A percentile compares a stretch with the other conserved stretches of the same genome.
Conservation (phyloP, 2,113 vertebrate species). For the Cephalopterus ornatus region DNA sequence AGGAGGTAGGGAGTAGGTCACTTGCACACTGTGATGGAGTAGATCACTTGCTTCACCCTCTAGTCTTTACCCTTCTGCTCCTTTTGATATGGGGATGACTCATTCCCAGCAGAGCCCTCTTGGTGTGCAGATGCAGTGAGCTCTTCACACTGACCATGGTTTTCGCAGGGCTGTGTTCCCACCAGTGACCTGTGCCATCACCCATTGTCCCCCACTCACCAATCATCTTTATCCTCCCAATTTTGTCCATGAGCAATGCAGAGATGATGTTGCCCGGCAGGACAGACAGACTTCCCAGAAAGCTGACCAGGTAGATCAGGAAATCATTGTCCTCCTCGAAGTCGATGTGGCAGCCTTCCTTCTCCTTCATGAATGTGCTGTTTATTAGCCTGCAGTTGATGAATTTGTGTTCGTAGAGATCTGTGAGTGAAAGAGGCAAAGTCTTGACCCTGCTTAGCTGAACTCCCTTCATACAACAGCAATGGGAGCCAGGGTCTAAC, state of each 20-base stretch:
- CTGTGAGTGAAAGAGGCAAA: constrained; percentile 63
- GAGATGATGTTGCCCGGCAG: constrained; percentile 96
- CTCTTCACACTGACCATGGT: neutral
- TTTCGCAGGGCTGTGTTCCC: neutral
- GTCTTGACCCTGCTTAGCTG: neutral
- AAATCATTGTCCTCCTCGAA: constrained; percentile 94
- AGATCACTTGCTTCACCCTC: neutral
- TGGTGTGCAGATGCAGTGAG: accelerated
- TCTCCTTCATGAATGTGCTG: constrained; percentile 80
- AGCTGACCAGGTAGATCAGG: constrained; percentile 95
- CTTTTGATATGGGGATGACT: neutral
- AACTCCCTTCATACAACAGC: neutral
- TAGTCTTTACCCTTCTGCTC: neutral
- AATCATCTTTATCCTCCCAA: constrained; percentile 92
- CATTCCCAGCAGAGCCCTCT: neutral
- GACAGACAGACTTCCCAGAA: constrained; percentile 91
- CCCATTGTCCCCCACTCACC: constrained; percentile 70
- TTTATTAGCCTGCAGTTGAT: constrained; percentile 88
- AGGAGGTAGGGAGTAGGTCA: accelerated
- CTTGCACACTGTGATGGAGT: neutral
- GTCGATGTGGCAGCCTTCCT: constrained; percentile 92
- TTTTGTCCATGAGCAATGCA: constrained; percentile 93
- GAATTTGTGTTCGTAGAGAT: constrained; percentile 91
- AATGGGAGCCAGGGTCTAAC: neutral
- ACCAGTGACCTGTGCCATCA: accelerated